Conservation (phyloP, 2,113 vertebrate species). For the Barbus barbus region DNA sequence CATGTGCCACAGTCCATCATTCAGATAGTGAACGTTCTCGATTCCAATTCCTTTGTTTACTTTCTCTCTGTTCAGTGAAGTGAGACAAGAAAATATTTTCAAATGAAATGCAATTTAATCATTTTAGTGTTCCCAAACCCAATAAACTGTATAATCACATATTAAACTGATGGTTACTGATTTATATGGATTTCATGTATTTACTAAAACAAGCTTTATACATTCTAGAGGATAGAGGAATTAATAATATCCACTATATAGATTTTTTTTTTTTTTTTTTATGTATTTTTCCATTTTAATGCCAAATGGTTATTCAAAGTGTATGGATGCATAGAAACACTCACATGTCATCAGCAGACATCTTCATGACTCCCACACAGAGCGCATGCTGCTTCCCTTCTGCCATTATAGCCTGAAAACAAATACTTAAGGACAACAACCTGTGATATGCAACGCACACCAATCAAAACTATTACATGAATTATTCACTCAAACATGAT, state of each 20-base stretch:
- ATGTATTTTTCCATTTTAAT: no score
- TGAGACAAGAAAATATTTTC: slow-evolving; percentile 33
- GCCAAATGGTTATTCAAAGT: no score
- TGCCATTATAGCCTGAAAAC: slow-evolving; percentile 91
- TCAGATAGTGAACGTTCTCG: slow-evolving; percentile 97
- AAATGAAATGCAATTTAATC: not conserved
- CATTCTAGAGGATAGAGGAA: no score
- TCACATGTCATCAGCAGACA: slow-evolving; percentile 95
- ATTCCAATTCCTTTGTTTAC: slow-evolving; percentile 98
- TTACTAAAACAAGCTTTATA: not conserved
- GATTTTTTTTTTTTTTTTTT: no score
- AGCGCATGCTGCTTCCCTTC: slow-evolving; percentile 95
- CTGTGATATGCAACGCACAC: not conserved
- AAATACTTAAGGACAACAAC: slow-evolving; percentile 63
- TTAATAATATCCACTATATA: no score
- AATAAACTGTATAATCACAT: not conserved
- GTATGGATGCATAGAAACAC: slow-evolving; percentile 50
- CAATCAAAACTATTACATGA: no score
- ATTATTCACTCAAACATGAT: no score
- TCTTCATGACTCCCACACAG: slow-evolving; percentile 95
- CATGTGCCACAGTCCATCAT: slow-evolving; percentile 98
- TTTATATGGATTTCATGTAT: not conserved
- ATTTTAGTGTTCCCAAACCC: not conserved
- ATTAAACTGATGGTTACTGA: not conserved
- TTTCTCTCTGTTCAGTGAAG: slow-evolving; percentile 81